Evolutionary conservation across 2,888 invertebrate genomes (phyloP), one percentile per base, ranked within the genome.

Genomic region (Caenorhabditis parvicauda): DNA sequence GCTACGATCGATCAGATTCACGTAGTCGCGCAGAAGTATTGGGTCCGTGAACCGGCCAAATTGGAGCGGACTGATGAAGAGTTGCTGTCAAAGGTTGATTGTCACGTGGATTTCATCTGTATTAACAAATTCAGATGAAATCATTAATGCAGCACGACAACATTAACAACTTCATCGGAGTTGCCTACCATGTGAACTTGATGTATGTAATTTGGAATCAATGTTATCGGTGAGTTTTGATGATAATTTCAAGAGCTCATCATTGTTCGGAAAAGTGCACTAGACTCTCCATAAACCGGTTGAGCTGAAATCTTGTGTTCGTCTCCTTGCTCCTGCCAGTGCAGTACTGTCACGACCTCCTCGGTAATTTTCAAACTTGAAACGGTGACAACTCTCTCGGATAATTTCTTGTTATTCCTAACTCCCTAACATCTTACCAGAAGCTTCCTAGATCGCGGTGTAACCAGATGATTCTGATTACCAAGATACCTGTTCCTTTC

Each of bases 151-250:
- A 67, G 29, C 79, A 79, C 57, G 79, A 79, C 59, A 79, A 79
- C 57, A 44, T 79, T 4, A 79, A 79, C 52, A 44, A 65, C 14
- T 79, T 79, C 50, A 59, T 76, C 29, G 79, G 79, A 4, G 35
- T 77, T 25, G 67, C 73, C 32, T 62, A 72, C 29, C 76, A 78
- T 51, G 53, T 53, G 27, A 45, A 55, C 4, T 60, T 45, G 9
- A 55, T 77, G 12, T 67, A 64, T 43, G 50, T 74, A 3, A 62
- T 76, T 35, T 71, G 70, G 67, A 44, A 43, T 0, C 62, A 67
- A 32, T 70, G 67, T 41, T 70, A 67, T 46, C 50, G 66, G 64
- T 54, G 3, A 9, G 14, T 12, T 35, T 53, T 48, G 35, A 43
- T 17, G 21, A 2, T 19, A n/a, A 28, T 19, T 25, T 54, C n/a